These are phyloP conservation scores for Antennarius striatus DNA, from an alignment of 2,113 vertebrate genomes.

Conservation along the genomic window DNA sequence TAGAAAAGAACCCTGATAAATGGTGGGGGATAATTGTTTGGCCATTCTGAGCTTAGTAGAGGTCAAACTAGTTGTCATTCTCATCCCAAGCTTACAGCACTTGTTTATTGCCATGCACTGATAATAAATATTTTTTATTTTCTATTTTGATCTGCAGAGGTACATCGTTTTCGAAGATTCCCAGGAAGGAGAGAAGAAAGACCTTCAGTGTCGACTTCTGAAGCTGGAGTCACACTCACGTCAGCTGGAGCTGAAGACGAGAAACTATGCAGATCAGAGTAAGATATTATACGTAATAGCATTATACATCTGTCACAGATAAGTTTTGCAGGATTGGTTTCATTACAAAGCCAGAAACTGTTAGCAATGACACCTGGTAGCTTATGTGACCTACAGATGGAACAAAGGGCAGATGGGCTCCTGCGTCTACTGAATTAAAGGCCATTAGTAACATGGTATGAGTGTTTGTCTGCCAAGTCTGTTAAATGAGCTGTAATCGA, in stretches of 20 bases:
- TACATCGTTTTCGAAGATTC: constrained; percentile 96
- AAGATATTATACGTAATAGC: constrained; percentile 77
- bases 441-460: constrained; percentile 9
- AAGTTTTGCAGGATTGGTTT: neutral
- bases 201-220: constrained; percentile 89
- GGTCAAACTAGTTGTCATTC: neutral
- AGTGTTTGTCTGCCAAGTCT: constrained; percentile 12
- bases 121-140: neutral
- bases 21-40: neutral
- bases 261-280: constrained; percentile 98
- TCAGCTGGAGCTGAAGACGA: constrained; percentile 93
- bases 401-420: constrained; percentile 15
- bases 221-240: constrained; percentile 90
- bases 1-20: too few relatives aligned
- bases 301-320: neutral
- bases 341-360: neutral
- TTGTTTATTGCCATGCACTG: neutral
- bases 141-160: constrained; percentile 80
- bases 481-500: constrained; percentile 23
- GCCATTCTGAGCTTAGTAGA: neutral
- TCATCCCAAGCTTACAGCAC: neutral
- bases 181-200: constrained; percentile 97
- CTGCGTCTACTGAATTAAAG: constrained; percentile 18
- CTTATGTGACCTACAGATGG: constrained; percentile 22
- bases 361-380: constrained; percentile 46